Base-by-base conservation (phyloP, 2,113 vertebrate species). In the Panurus biarmicus region DNA sequence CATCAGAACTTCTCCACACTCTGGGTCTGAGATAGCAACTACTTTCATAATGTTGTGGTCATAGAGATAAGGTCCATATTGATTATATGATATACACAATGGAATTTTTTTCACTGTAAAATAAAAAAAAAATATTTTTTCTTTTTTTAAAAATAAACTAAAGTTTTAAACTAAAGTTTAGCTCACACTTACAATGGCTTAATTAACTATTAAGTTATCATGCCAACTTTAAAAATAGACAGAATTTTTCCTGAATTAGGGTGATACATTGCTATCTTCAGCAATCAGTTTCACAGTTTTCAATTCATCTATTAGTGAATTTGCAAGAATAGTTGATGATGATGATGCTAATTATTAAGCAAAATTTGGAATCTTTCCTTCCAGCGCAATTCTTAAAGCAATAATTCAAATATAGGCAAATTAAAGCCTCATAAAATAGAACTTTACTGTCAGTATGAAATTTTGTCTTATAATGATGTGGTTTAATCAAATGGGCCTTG, bases 31-130 rank as follows among this genome's bases (percentile, higher is more conserved):
- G 85, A 97, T 25, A 75, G 67, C 96, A 83, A 96, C 94, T 31
- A 97, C 70, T 88, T 96, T 95, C 54, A 97, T 91, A 72, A 96
- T 96, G 83, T 97, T 96, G 72, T 96, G 90, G 76, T 96, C 94
- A 71, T 33, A 94, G 48, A 97, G 94, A 35, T 97, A 90, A 61
- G 93, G 44, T 72, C 91, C 94, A 66, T 96, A 97, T 31, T 94
- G 89, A 33, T 56, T 87, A 60, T 96, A 96, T 4, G 96, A 93
- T 90, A 96, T 94, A 47, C 93, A 92, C 8, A 97, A 44, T 0
- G 93, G 90, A 58, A 96, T 93, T 84, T 87, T 95, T 85, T 96
- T 97, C 79, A 93, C 96, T 97, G 87, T 50, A 95, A 97, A 84
- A 87, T 2, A 95, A 96, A n/a, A n/a, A n/a, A n/a, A n/a, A n/a